Conservation (phyloP, 2,113 vertebrate genomes). For the Emydocephalus ijimae region DNA sequence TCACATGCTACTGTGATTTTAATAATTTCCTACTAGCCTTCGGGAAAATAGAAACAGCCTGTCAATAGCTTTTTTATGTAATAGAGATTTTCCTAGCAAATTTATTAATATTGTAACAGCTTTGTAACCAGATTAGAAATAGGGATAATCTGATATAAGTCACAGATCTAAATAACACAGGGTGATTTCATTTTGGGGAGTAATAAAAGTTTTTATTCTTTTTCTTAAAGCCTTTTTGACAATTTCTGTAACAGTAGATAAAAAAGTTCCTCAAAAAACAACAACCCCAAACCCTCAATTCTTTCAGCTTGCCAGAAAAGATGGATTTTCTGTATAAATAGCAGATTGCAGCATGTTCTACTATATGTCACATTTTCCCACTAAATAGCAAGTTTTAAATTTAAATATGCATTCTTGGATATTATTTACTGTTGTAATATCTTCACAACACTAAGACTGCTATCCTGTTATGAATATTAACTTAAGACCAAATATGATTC, state of each 20-base stretch:
- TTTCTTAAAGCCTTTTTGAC: not conserved
- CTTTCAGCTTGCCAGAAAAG: not conserved
- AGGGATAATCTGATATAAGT: not conserved
- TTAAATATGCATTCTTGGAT: not conserved
- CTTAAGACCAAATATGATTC: not conserved
- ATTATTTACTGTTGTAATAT: not conserved
- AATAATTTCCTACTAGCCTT: slow-evolving; percentile 14
- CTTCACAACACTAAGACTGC: not conserved
- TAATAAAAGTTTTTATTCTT: not conserved
- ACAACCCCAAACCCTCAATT: not conserved
- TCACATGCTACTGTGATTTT: not conserved
- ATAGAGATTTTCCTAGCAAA: not conserved
- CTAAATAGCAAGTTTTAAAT: not conserved
- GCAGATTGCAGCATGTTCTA: not conserved
- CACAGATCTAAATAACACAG: not conserved
- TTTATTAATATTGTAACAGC: not conserved
- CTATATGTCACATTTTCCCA: not conserved
- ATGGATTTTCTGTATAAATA: not conserved
- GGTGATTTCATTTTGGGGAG: not conserved
- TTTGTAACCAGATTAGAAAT: slow-evolving; percentile 2
- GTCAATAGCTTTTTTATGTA: not conserved
- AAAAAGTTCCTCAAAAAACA: not conserved
- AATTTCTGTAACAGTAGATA: not conserved
- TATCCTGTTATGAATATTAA: not conserved
- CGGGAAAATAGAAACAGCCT: not conserved